phyloP scores from a whole-genome alignment of 2,113 vertebrate genomes.

The Coptodon bakossiorum region DNA sequence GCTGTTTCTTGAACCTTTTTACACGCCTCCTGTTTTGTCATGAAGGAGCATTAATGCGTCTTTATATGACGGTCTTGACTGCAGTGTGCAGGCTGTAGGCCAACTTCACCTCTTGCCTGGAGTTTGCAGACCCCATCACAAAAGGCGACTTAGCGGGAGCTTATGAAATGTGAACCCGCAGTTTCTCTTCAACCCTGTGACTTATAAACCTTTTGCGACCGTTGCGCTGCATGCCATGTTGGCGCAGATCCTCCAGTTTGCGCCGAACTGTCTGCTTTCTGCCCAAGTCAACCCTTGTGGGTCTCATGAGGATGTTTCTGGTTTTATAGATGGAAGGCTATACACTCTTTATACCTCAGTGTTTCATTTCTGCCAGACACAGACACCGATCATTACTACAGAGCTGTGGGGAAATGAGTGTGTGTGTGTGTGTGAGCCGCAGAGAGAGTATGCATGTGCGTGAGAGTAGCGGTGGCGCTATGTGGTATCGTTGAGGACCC shows the following conservation, averaged over 20 bases:
- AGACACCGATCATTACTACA: conserved; percentile 73
- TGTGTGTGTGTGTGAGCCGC: conserved; percentile 5
- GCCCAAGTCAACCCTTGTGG: conserved; percentile 49
- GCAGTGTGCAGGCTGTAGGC: neutral
- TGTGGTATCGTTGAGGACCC: conserved; percentile 64
- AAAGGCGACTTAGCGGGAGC: neutral
- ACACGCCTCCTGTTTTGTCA: neutral
- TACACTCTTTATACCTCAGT: conserved; percentile 53
- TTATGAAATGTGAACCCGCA: conserved; percentile 31
- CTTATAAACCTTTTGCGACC: conserved; percentile 21
- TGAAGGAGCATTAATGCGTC: neutral
- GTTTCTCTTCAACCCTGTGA: conserved; percentile 25
- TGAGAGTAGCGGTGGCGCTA: conserved; percentile 67
- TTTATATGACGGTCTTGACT: neutral
- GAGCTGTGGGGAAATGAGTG: conserved; percentile 58
- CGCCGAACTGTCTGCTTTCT: conserved; percentile 55
- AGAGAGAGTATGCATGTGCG: conserved; percentile 27
- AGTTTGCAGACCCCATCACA: neutral
- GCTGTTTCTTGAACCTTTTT: neutral
- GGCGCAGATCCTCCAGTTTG: conserved; percentile 30
- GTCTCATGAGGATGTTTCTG: conserved; percentile 62
- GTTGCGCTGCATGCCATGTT: conserved; percentile 30
- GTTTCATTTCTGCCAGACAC: conserved; percentile 69
- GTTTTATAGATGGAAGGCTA: conserved; percentile 59
- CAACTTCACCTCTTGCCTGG: neutral